Conservation (phyloP, 2,888 invertebrate genomes). For the Thymelicus acteon region DNA sequence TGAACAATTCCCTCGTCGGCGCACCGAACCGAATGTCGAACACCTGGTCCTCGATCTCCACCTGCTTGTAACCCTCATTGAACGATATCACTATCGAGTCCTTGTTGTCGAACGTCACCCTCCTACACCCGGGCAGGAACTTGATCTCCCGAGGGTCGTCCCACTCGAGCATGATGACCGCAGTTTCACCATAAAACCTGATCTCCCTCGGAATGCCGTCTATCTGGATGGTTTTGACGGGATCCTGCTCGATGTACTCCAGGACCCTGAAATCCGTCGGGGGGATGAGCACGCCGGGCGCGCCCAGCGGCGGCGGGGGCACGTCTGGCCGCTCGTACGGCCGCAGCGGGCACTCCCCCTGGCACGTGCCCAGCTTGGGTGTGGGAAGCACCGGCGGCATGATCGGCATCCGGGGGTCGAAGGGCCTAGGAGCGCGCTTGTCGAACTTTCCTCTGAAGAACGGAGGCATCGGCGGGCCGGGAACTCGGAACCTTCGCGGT, state of each 20-base stretch:
- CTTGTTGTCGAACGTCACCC: conserved; percentile 91
- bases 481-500: conserved; percentile 67
- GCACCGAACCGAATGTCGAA: conserved; percentile 95
- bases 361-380: conserved; percentile 68
- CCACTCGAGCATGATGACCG: conserved; percentile 93
- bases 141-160: conserved; percentile 94
- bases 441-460: conserved; percentile 70
- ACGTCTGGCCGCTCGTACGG: conserved; percentile 63
- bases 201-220: conserved; percentile 93
- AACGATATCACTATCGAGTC: conserved; percentile 87
- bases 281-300: conserved; percentile 66
- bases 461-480: conserved; percentile 52
- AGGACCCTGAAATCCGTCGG: conserved; percentile 68
- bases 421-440: conserved; percentile 60
- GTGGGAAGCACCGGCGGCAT: conserved; percentile 60
- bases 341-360: conserved; percentile 65
- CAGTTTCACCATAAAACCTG: conserved; percentile 93
- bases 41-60: conserved; percentile 89
- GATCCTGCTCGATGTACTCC: conserved; percentile 84
- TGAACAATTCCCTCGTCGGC: conserved; percentile 95
- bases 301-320: conserved; percentile 71
- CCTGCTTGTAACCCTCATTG: conserved; percentile 89
- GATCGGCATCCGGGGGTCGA: conserved; percentile 59
- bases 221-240: conserved; percentile 92
- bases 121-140: conserved; percentile 91